Conservation (phyloP, 2,888 invertebrate genomes). For the Lochmaea capreae region DNA sequence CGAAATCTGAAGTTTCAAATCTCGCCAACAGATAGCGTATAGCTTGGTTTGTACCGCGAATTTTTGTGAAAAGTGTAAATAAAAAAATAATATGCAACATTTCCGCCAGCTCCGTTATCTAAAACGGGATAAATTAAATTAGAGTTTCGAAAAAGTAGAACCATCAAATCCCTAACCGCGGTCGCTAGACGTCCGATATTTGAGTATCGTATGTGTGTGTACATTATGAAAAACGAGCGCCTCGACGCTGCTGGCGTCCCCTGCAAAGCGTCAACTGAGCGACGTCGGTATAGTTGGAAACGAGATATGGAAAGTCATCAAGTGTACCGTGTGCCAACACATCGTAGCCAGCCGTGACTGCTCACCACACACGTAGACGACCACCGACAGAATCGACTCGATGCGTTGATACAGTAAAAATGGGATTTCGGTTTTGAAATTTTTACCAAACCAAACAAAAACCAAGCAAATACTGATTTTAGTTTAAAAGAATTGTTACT, state of each 20-base stretch:
- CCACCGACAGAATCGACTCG: conserved; percentile 10
- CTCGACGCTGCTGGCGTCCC: conserved; percentile 14
- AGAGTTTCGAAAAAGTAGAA: no score
- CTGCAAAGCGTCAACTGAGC: conserved; percentile 29
- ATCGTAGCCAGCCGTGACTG: conserved; percentile 41
- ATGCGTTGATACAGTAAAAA: conserved; percentile 21
- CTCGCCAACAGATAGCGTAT: no score
- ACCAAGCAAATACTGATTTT: no score
- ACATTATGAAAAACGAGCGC: conserved; percentile 21
- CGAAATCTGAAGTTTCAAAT: no score
- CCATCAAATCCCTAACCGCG: neutral
- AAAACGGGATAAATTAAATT: no score
- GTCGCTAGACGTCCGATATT: neutral
- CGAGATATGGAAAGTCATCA: conserved; percentile 39
- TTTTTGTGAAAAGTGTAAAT: no score
- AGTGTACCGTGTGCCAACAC: conserved; percentile 41
- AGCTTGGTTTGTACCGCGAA: no score
- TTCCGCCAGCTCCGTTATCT: no score
- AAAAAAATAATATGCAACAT: no score
- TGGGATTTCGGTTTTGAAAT: neutral
- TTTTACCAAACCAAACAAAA: neutral
- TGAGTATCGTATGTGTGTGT: neutral
- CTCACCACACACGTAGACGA: conserved; percentile 16
- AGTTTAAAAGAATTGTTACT: no score
- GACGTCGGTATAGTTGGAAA: conserved; percentile 25